phyloP scores from a whole-genome alignment of 2,888 invertebrate genomes.

The Heliconius sara region DNA sequence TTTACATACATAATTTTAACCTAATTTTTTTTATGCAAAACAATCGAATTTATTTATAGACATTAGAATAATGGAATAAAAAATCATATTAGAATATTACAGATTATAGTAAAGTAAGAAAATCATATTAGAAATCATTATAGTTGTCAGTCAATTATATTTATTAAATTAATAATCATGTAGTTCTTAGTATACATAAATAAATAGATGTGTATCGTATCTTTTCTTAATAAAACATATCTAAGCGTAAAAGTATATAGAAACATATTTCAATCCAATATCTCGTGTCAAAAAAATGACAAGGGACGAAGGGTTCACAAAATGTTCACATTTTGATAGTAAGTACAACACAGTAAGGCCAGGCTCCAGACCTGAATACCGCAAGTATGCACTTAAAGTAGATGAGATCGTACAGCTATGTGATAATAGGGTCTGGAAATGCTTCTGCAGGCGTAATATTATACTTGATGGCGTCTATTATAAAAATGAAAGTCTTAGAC shows the following conservation, averaged over 20 bases:
- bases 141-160: too few species aligned
- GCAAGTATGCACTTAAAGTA: conserved; percentile 30
- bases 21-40: too few species aligned
- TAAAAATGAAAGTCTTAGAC: not conserved
- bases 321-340: conserved; percentile 1
- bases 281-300: not conserved
- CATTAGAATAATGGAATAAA: too few species aligned
- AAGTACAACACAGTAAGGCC: not conserved
- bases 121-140: too few species aligned
- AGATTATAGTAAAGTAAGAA: too few species aligned
- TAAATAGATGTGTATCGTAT: not conserved
- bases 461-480: not conserved
- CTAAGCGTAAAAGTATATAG: not conserved
- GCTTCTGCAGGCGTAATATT: conserved; percentile 6
- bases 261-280: conserved; percentile 15
- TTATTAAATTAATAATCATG: too few species aligned
- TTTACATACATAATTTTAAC: not conserved
- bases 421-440: conserved; percentile 11
- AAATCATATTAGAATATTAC: too few species aligned
- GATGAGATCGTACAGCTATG: conserved; percentile 29
- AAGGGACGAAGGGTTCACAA: conserved; percentile 8
- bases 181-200: too few species aligned
- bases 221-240: not conserved
- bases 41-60: too few species aligned
- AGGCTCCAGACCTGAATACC: conserved; percentile 16